A percentile compares a stretch with the other conserved stretches of the same genome.
These are phyloP conservation scores for Myioborus melanocephalus DNA, from an alignment of 2,797 vertebrate species.

Conservation along the genomic window DNA sequence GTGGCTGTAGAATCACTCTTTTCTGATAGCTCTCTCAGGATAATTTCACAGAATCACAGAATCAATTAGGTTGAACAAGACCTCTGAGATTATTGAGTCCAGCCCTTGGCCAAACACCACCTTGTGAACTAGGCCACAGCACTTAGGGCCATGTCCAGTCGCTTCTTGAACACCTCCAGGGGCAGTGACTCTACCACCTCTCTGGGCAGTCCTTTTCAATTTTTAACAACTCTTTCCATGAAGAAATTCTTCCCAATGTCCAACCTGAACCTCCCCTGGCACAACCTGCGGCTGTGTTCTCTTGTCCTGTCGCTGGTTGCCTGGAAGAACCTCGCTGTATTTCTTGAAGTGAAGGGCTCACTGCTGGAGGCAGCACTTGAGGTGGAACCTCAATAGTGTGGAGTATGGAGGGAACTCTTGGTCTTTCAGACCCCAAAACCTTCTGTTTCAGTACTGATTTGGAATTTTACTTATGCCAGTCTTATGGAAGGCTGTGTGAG, in stretches of 20 bases:
- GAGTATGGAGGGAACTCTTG: background rate
- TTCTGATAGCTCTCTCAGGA: background rate
- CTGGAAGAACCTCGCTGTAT: background rate
- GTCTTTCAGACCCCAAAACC: background rate
- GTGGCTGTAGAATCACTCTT: background rate
- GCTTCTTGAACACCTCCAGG: background rate
- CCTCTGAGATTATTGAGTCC: background rate
- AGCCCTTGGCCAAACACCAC: background rate
- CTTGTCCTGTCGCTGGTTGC: background rate
- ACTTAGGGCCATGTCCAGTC: background rate
- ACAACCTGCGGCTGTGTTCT: background rate
- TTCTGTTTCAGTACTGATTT: background rate
- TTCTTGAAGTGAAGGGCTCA: background rate
- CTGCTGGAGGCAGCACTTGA: fast-evolving
- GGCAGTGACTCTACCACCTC: fast-evolving
- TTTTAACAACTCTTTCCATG: background rate
- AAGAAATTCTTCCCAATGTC: background rate
- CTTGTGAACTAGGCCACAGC: background rate
- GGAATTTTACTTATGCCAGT: background rate
- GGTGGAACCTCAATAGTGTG: background rate
- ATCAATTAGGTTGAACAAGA: background rate
- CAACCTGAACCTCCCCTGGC: background rate
- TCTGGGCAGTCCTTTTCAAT: background rate
- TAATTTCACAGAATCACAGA: background rate
- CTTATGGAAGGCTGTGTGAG: fast-evolving